phyloP scores from a whole-genome alignment of 2,888 invertebrate species.

The Ichneumoninae sp. region DNA sequence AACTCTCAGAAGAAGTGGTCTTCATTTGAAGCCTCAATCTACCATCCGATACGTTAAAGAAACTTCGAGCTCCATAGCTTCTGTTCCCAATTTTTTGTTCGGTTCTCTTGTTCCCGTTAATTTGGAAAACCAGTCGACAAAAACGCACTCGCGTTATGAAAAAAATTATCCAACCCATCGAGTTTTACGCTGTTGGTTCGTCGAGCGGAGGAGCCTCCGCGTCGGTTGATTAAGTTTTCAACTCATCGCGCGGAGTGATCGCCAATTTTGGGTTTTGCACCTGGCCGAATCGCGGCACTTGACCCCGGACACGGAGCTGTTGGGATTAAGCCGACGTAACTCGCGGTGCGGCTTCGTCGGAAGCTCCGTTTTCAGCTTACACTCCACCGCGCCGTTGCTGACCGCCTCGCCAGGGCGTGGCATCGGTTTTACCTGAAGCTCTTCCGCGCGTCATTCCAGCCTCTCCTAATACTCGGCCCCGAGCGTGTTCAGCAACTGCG shows the following conservation, averaged over 20 bases:
- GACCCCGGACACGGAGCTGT: neutral
- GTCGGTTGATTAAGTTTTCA: neutral
- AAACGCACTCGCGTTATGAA: too few species aligned
- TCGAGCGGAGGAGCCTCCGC: too few species aligned
- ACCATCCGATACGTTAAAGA: too few species aligned
- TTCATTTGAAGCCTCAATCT: too few species aligned
- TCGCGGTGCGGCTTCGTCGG: neutral
- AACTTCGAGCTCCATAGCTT: too few species aligned
- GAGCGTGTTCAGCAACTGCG: constrained; percentile 1
- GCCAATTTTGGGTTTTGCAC: neutral
- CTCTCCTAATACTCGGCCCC: constrained; percentile 28
- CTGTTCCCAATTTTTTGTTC: too few species aligned
- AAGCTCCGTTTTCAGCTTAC: neutral
- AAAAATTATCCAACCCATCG: too few species aligned
- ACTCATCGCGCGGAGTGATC: neutral
- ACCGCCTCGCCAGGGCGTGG: neutral
- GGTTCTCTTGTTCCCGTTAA: too few species aligned
- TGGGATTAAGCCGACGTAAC: neutral
- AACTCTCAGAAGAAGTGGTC: too few species aligned
- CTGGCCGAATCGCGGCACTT: neutral
- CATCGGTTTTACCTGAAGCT: constrained; percentile 1
- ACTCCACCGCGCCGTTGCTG: neutral
- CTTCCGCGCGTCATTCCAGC: neutral
- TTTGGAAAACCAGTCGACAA: too few species aligned
- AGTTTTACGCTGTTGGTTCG: too few species aligned